These are phyloP conservation scores for Columba livia DNA, from an alignment of 2,113 vertebrate genomes.

Conservation along the genomic window DNA sequence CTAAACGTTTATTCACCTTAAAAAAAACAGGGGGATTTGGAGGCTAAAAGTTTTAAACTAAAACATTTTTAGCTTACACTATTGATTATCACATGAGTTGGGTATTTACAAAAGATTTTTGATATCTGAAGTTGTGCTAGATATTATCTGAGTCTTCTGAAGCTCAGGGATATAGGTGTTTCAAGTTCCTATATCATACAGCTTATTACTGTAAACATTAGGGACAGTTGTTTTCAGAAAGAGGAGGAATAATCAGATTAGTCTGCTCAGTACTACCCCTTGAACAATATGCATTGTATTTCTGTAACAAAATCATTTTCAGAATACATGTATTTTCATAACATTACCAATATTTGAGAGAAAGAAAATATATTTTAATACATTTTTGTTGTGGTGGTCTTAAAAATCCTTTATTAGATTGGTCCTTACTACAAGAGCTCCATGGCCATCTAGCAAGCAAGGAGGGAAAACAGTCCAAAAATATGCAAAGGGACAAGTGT, in stretches of 20 bases:
- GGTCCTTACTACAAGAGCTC: neutral
- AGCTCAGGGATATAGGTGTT: neutral
- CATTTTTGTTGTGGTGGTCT: neutral
- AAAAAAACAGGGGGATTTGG: constrained; percentile 22
- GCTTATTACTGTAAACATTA: neutral
- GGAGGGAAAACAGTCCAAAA: neutral
- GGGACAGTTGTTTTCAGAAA: neutral
- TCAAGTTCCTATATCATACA: neutral
- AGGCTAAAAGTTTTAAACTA: constrained; percentile 7
- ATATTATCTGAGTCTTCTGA: neutral
- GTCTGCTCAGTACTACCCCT: neutral
- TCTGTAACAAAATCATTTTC: neutral
- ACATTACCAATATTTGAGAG: neutral
- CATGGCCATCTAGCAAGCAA: neutral
- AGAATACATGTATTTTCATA: neutral
- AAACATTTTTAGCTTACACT: neutral
- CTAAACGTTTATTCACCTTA: neutral
- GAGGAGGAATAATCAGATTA: neutral
- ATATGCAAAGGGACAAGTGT: neutral
- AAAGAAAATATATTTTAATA: neutral
- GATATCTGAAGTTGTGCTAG: neutral
- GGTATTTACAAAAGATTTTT: neutral
- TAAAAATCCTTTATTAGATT: neutral
- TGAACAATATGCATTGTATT: neutral
- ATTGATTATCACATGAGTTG: neutral